phyloP scores from a whole-genome alignment of 2,113 vertebrate species.

The Toxostoma redivivum region DNA sequence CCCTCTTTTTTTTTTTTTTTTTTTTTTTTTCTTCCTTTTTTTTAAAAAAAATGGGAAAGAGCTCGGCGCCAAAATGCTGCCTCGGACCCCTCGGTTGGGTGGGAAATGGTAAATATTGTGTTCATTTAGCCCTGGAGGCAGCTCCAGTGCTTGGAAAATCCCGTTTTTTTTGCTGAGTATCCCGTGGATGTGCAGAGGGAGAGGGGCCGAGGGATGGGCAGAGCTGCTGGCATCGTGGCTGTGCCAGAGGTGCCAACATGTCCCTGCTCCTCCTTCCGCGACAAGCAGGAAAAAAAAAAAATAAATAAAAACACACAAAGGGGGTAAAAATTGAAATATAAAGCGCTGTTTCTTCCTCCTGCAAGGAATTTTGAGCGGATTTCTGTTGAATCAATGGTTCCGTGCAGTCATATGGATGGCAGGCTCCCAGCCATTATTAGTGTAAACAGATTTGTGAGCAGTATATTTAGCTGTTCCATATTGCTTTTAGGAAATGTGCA shows the following conservation, averaged over 20 bases:
- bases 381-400: conserved; percentile 48
- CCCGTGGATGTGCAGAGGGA: accelerated
- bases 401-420: conserved; percentile 67
- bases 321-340: accelerated
- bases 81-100: background rate
- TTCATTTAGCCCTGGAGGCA: background rate
- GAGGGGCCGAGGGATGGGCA: background rate
- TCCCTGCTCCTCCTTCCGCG: accelerated
- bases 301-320: background rate
- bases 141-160: background rate
- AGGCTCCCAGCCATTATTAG: conserved; percentile 70
- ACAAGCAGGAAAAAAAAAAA: accelerated
- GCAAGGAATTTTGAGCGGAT: conserved; percentile 26
- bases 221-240: background rate
- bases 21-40: accelerated
- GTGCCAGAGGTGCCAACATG: background rate
- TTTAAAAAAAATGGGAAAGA: background rate
- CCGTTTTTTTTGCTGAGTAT: accelerated
- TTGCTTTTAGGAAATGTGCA: conserved; percentile 69
- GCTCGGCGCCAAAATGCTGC: background rate
- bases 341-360: background rate
- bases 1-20: no score
- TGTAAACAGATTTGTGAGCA: conserved; percentile 71
- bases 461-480: conserved; percentile 70
- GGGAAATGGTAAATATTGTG: background rate